Percentiles rank a stretch among this genome's conserved stretches.
Conservation (phyloP, 2,797 vertebrate species). For the Thripadectes ignobilis region DNA sequence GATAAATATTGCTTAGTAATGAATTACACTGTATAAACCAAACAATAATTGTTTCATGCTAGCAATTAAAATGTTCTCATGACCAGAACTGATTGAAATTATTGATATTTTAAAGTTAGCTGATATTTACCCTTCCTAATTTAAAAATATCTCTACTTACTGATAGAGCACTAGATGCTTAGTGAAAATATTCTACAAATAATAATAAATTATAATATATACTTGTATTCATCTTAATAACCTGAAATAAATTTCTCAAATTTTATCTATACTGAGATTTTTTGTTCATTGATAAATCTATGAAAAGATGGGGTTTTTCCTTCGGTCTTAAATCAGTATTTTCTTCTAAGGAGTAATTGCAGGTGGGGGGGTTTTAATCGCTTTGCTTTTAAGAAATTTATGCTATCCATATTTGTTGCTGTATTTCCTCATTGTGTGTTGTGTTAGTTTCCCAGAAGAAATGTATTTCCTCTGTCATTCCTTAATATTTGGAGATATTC, state of each 20-base stretch:
- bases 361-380: rapidly evolving
- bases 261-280: background rate
- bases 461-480: background rate
- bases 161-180: background rate
- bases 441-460: background rate
- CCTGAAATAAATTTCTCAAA: background rate
- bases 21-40: conserved; percentile 5
- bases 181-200: background rate
- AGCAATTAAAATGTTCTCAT: background rate
- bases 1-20: conserved; percentile 32
- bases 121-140: background rate
- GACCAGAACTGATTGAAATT: background rate
- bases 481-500: background rate
- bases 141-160: background rate
- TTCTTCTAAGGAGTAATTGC: background rate
- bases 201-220: background rate
- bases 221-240: background rate
- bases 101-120: background rate
- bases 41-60: conserved; percentile 4
- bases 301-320: background rate
- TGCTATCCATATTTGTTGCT: background rate
- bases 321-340: background rate
- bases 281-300: background rate
- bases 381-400: background rate
- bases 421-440: background rate